phyloP scores from a whole-genome alignment of 2,888 invertebrate species.

The Rhamphomyia laevipes region DNA sequence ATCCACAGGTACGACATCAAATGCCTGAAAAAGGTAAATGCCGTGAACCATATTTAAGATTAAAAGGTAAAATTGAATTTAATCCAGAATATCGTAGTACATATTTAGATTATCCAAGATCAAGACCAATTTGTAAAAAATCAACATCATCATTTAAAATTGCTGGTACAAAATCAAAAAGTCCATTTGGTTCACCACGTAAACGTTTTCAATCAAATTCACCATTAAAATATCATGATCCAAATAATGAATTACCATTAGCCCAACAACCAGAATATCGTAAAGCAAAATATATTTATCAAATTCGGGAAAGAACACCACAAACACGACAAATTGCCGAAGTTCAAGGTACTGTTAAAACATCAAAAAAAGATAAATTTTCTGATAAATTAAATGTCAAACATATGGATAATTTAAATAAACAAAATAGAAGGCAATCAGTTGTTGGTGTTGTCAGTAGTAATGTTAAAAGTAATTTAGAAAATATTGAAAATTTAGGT shows the following conservation, averaged over 20 bases:
- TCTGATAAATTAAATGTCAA: no score
- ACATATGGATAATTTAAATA: background rate
- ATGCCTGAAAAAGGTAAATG: constrained; percentile 36
- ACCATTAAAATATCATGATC: constrained; percentile 14
- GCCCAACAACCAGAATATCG: constrained; percentile 34
- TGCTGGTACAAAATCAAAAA: constrained; percentile 9
- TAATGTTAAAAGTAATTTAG: constrained; percentile 1
- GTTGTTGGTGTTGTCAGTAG: constrained; percentile 9
- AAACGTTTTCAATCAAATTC: constrained; percentile 9
- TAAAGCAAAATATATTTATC: constrained; percentile 32
- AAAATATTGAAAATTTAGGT: constrained; percentile 26
- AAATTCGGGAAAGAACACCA: constrained; percentile 28
- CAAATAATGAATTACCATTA: constrained; percentile 19
- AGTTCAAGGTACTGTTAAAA: background rate
- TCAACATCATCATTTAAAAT: constrained; percentile 28
- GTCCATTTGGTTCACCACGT: constrained; percentile 6
- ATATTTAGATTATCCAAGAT: constrained; percentile 33
- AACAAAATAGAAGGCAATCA: constrained; percentile 14
- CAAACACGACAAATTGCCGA: constrained; percentile 5
- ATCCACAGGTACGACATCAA: constrained; percentile 29
- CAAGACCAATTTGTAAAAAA: constrained; percentile 32
- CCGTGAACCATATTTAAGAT: constrained; percentile 30
- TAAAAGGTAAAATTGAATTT: constrained; percentile 36
- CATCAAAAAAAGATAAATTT: background rate
- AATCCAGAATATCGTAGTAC: constrained; percentile 36